A percentile compares a stretch with the other conserved stretches of the same genome.
Evolutionary conservation across 2,113 vertebrate genomes (phyloP).

Genomic region (Myiopsitta monachus): DNA sequence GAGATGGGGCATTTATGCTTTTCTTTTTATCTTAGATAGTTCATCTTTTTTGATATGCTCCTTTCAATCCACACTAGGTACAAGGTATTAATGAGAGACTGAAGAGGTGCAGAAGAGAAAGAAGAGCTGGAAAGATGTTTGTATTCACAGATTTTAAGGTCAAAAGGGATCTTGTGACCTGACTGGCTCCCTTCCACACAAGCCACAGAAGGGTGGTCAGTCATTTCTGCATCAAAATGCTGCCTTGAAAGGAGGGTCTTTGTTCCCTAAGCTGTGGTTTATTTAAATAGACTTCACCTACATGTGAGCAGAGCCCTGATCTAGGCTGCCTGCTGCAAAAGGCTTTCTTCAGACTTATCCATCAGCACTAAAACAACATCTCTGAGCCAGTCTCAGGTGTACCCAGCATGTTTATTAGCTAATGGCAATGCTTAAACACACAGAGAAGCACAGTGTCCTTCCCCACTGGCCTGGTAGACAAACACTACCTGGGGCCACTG

Average conservation of each 20-base stretch:
- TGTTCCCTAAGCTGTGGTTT: slow-evolving; percentile 18
- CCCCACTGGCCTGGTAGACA: slow-evolving; percentile 1
- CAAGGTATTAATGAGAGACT: neutral
- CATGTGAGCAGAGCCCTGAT: neutral
- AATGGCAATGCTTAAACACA: slow-evolving; percentile 23
- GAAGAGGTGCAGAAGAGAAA: neutral
- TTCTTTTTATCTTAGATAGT: neutral
- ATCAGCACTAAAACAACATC: slow-evolving; percentile 51
- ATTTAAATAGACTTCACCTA: neutral
- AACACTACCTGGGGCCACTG: neutral
- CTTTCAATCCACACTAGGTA: neutral
- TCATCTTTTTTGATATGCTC: neutral
- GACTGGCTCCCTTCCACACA: neutral
- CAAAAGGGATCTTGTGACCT: neutral
- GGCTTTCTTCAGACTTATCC: slow-evolving; percentile 14
- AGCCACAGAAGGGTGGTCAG: neutral
- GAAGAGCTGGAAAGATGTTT: neutral
- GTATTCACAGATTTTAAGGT: neutral
- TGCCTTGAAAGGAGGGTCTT: slow-evolving; percentile 15
- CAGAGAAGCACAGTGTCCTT: neutral
- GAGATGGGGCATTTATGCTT: neutral
- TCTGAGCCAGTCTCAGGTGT: neutral
- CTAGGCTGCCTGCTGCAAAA: neutral
- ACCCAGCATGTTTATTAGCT: slow-evolving; percentile 5
- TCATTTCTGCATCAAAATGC: neutral